Evolutionary conservation across 2,888 invertebrate genomes (phyloP).

Genomic region (Cosmia pyralina): DNA sequence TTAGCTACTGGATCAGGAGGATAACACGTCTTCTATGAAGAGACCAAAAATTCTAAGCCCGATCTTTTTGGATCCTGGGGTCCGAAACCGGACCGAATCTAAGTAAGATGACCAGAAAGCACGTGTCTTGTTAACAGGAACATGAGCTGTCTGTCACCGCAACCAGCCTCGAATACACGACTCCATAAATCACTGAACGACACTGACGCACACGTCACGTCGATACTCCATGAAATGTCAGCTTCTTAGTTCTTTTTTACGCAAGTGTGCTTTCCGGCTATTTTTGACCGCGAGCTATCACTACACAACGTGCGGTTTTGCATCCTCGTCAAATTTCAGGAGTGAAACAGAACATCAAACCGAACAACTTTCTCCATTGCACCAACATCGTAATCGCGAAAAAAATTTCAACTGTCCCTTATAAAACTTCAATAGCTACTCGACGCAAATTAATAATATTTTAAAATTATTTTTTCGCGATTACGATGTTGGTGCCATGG

Average conservation of each 20-base stretch:
- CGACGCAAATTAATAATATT: too few relatives aligned
- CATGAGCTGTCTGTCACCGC: neutral
- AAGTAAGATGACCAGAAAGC: conserved; percentile 2
- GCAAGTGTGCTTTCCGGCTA: conserved; percentile 18
- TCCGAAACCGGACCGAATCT: neutral
- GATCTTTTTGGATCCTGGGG: neutral
- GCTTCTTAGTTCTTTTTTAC: conserved; percentile 12
- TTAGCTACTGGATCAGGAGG: neutral
- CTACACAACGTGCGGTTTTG: too few relatives aligned
- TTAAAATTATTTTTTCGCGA: too few relatives aligned
- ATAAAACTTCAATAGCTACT: too few relatives aligned
- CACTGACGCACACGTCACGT: conserved; percentile 15
- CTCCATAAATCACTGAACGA: conserved; percentile 9
- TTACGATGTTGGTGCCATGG: too few relatives aligned
- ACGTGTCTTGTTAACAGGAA: neutral
- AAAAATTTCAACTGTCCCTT: too few relatives aligned
- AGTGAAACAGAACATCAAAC: too few relatives aligned
- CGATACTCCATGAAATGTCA: conserved; percentile 1
- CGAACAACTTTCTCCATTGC: too few relatives aligned
- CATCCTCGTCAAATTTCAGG: too few relatives aligned
- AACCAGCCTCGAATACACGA: neutral
- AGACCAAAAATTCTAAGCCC: neutral
- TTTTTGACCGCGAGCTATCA: conserved; percentile 31
- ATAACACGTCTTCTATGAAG: neutral
- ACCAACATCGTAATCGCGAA: too few relatives aligned